A percentile compares a stretch with the other conserved stretches of the same genome.
phyloP scores from a whole-genome alignment of 2,888 invertebrate genomes.

The Cataglyphis cursor region DNA sequence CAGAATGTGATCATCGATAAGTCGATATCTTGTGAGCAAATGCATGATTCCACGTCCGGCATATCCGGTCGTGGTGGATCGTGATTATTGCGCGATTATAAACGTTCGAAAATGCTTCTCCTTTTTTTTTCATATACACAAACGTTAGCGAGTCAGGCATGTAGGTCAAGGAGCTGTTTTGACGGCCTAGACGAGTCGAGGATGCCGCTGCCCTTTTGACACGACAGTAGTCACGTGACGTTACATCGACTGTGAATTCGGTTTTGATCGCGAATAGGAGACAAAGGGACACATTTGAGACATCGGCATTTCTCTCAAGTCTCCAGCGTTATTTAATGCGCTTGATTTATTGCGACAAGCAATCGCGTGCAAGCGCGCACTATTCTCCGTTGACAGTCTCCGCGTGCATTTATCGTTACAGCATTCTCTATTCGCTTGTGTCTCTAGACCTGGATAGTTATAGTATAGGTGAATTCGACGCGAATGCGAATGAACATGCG shows the following conservation, averaged over 20 bases:
- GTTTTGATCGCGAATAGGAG: constrained; percentile 26
- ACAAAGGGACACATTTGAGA: constrained; percentile 33
- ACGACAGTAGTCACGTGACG: constrained; percentile 18
- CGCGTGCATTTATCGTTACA: constrained; percentile 28
- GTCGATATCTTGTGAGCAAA: constrained; percentile 33
- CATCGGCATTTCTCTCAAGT: constrained; percentile 25
- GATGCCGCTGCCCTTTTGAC: constrained; percentile 60
- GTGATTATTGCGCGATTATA: constrained; percentile 55
- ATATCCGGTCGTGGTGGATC: constrained; percentile 49
- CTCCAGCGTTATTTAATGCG: constrained; percentile 45
- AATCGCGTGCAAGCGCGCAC: constrained; percentile 3
- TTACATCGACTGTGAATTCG: constrained; percentile 21
- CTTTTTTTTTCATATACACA: constrained; percentile 26
- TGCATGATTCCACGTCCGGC: constrained; percentile 36
- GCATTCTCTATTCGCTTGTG: constrained; percentile 26
- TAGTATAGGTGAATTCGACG: background rate
- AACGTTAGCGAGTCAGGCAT: constrained; percentile 54
- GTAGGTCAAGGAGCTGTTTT: constrained; percentile 68
- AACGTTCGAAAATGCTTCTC: constrained; percentile 35
- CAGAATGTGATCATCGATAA: constrained; percentile 48
- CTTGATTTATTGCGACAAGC: constrained; percentile 54
- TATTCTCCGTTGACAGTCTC: constrained; percentile 48
- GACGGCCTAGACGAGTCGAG: constrained; percentile 61
- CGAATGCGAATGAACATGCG: constrained; percentile 2
- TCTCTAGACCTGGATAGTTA: background rate